phyloP scores from a whole-genome alignment of 1,140 invertebrate species.

The Radopholus similis region DNA sequence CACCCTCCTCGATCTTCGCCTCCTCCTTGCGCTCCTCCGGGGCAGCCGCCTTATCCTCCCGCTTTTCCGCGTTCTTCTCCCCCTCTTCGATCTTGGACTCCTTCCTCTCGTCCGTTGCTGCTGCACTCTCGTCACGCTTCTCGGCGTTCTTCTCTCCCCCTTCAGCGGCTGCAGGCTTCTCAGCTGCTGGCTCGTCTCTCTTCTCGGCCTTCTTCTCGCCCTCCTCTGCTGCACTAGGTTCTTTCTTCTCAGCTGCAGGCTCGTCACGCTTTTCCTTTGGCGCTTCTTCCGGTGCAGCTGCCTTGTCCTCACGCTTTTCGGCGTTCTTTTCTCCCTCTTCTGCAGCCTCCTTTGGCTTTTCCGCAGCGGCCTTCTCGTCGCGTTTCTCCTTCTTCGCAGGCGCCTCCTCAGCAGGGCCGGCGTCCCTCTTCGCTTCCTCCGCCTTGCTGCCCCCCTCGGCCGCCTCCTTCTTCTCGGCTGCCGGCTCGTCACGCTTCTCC shows the following conservation, averaged over 20 bases:
- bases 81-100: background rate
- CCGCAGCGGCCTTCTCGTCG: background rate
- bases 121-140: background rate
- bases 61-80: background rate
- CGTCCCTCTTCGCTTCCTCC: background rate
- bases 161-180: background rate
- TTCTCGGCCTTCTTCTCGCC: background rate
- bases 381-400: background rate
- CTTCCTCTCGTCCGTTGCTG: slow-evolving; percentile 6
- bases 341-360: background rate
- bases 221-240: background rate
- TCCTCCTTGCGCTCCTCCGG: background rate
- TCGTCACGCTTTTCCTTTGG: background rate
- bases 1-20: background rate
- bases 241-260: background rate
- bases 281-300: background rate
- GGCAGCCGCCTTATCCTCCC: background rate
- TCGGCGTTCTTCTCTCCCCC: slow-evolving; percentile 4
- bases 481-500: background rate
- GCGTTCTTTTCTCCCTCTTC: background rate
- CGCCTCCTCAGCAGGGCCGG: too few relatives aligned
- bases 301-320: background rate
- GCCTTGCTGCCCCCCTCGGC: background rate
- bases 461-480: background rate
- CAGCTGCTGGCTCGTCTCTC: background rate